These are phyloP conservation scores for Drosophila kambysellisi DNA, from an alignment of 2,888 invertebrate species.

Conservation along the genomic window DNA sequence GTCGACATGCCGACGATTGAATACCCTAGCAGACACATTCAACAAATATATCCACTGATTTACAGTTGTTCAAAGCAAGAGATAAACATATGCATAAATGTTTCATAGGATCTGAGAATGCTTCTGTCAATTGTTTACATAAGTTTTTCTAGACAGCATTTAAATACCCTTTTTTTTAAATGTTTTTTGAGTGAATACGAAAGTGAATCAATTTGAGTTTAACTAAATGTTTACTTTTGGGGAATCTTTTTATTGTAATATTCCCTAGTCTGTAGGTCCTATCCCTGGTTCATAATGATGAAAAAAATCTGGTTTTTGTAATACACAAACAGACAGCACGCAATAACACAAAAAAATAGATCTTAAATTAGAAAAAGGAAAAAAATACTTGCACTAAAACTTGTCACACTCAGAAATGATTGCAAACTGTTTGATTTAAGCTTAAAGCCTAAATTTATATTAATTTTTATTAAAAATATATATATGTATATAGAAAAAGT, in stretches of 20 bases:
- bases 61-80: constrained; percentile 22
- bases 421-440: constrained; percentile 11
- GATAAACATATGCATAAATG: constrained; percentile 4
- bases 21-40: constrained; percentile 37
- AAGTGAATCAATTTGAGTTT: background rate
- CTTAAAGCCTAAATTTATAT: constrained; percentile 21
- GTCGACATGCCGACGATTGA: constrained; percentile 17
- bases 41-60: constrained; percentile 11
- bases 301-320: background rate
- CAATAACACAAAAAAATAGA: constrained; percentile 5
- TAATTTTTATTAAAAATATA: constrained; percentile 15
- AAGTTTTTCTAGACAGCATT: constrained; percentile 4
- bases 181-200: constrained; percentile 4
- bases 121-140: constrained; percentile 1
- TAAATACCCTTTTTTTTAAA: background rate
- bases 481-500: constrained; percentile 28
- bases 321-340: constrained; percentile 25
- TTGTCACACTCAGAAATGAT: constrained; percentile 8
- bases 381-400: constrained; percentile 20
- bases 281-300: constrained; percentile 22
- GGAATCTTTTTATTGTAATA: constrained; percentile 6
- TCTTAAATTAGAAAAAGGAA: background rate
- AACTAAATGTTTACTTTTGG: constrained; percentile 5
- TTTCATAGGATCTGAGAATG: constrained; percentile 12
- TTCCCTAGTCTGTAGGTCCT: constrained; percentile 5